These are phyloP conservation scores for Quadriops clusia DNA, from an alignment of 2,888 invertebrate genomes.

Conservation along the genomic window DNA sequence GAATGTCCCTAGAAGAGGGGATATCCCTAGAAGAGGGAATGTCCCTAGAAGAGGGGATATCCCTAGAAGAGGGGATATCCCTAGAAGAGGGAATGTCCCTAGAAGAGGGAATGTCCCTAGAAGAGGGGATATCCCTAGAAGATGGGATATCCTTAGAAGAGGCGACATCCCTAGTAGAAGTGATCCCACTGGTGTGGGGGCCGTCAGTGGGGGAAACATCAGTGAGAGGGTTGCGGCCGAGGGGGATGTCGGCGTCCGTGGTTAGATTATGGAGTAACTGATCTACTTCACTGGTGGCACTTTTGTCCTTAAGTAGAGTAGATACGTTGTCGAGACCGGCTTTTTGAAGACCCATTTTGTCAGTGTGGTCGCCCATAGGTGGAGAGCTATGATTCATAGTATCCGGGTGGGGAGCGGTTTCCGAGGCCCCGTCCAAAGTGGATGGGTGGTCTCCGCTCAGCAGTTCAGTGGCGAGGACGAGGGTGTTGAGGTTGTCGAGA, in stretches of 20 bases:
- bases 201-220: no score
- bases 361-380: slow-evolving; percentile 45
- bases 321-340: slow-evolving; percentile 46
- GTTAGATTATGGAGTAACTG: slow-evolving; percentile 50
- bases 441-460: slow-evolving; percentile 21
- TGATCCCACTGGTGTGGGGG: no score
- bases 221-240: no score
- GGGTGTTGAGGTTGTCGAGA: slow-evolving; percentile 24
- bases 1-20: no score
- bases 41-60: no score
- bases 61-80: no score
- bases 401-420: slow-evolving; percentile 17
- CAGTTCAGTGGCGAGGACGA: slow-evolving; percentile 26
- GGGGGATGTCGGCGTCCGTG: slow-evolving; percentile 27
- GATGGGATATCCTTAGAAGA: no score
- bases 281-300: slow-evolving; percentile 46
- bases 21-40: no score
- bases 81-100: no score
- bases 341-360: slow-evolving; percentile 40
- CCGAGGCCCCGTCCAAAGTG: slow-evolving; percentile 25
- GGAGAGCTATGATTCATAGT: slow-evolving; percentile 40
- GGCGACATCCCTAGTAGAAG: no score
- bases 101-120: no score
- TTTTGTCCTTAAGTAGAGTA: slow-evolving; percentile 40
- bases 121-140: no score